phyloP scores from a whole-genome alignment of 64 coral and sea anemone genomes.

The Actinia equina region DNA sequence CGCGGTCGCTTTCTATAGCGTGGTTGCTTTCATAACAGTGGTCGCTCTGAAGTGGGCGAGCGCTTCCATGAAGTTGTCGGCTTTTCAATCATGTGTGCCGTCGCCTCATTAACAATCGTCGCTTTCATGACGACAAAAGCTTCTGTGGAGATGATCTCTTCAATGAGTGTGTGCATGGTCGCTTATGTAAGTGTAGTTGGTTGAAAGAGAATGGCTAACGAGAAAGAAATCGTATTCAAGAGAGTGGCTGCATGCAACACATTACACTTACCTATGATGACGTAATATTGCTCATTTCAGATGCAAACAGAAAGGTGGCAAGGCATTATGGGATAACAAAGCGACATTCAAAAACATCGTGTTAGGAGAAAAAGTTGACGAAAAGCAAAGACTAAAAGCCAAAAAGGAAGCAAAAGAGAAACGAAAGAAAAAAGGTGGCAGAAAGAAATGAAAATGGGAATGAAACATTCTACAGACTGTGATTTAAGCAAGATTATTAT shows the following conservation, averaged over 20 bases:
- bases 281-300: background rate
- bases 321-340: constrained; percentile 50
- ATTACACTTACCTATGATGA: background rate
- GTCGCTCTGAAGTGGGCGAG: no score
- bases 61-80: no score
- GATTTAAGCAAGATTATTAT: background rate
- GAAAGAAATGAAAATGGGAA: constrained; percentile 22
- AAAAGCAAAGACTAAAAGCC: constrained; percentile 33
- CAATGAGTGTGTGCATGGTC: no score
- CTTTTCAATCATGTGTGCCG: no score
- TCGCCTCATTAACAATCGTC: no score
- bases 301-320: constrained; percentile 33
- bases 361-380: constrained; percentile 15
- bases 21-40: no score
- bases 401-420: constrained; percentile 33
- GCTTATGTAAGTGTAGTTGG: no score
- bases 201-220: no score
- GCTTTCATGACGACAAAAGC: no score
- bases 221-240: no score
- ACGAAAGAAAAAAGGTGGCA: constrained; percentile 30
- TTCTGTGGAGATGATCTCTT: no score
- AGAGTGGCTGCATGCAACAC: background rate
- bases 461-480: background rate
- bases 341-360: constrained; percentile 13
- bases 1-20: no score